Percentiles rank a stretch among this genome's conserved stretches.
Evolutionary conservation across 2,113 vertebrate genomes (phyloP).

Genomic region (Cichladusa arquata): DNA sequence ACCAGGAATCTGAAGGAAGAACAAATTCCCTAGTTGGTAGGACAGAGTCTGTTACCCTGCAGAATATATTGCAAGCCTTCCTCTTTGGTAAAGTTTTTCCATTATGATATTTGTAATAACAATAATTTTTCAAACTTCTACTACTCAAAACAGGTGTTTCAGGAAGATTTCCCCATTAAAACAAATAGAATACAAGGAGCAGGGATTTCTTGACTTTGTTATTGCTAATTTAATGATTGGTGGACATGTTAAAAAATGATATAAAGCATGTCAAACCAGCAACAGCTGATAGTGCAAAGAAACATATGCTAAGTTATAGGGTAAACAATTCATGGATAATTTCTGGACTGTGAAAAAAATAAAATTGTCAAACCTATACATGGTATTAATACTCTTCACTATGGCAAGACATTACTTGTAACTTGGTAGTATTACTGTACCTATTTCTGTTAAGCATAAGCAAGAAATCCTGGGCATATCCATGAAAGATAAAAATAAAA

Average conservation of each 20-base stretch:
- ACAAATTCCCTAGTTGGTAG: neutral
- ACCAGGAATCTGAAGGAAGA: neutral
- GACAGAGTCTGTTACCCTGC: neutral
- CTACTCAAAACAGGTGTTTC: neutral
- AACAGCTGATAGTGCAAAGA: neutral
- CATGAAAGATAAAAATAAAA: conserved; percentile 55
- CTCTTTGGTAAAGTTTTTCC: neutral
- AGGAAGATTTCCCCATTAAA: neutral
- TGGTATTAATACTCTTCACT: conserved; percentile 14
- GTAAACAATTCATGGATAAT: neutral
- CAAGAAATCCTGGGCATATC: conserved; percentile 32
- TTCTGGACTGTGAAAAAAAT: neutral
- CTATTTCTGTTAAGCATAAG: conserved; percentile 38
- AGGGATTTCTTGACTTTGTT: neutral
- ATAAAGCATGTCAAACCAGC: neutral
- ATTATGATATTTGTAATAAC: neutral
- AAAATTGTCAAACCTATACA: neutral
- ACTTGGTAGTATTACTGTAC: conserved; percentile 30
- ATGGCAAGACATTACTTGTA: conserved; percentile 22
- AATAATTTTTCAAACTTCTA: neutral
- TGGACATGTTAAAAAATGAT: neutral
- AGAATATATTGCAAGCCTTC: neutral
- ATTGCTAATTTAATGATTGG: neutral
- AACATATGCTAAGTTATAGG: neutral
- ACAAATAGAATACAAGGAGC: neutral